These are phyloP conservation scores for Machaerirhynchus nigripectus DNA, from an alignment of 2,113 vertebrate species.

Conservation along the genomic window DNA sequence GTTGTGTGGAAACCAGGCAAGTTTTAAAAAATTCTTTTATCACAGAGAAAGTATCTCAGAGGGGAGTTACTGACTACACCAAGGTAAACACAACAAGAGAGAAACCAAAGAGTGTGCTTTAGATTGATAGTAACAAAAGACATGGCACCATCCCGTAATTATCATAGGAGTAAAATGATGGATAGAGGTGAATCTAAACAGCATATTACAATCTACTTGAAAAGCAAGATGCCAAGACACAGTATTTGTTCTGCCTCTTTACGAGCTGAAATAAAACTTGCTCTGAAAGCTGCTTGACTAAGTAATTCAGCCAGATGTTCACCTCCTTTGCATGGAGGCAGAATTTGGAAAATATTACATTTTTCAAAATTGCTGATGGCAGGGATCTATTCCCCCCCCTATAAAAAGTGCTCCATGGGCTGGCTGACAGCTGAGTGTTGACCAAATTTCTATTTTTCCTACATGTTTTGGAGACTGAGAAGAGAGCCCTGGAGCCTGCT, in stretches of 20 bases:
- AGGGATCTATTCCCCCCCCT: background rate
- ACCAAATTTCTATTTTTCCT: conserved; percentile 47
- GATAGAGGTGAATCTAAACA: background rate
- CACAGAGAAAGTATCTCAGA: background rate
- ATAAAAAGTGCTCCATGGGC: conserved; percentile 5
- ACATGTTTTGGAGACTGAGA: conserved; percentile 34
- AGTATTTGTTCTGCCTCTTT: conserved; percentile 45
- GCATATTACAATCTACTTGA: background rate
- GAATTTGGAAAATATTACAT: conserved; percentile 74
- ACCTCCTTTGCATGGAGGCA: conserved; percentile 65
- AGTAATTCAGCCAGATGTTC: conserved; percentile 79
- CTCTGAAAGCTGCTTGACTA: conserved; percentile 65
- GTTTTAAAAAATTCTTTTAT: background rate
- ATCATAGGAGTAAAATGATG: background rate
- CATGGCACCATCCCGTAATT: background rate
- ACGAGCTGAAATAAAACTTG: conserved; percentile 70
- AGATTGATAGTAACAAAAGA: background rate
- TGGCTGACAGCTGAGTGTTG: conserved; percentile 34
- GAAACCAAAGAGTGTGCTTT: background rate
- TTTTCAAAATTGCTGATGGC: conserved; percentile 66
- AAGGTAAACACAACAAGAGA: background rate
- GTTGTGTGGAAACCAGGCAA: background rate
- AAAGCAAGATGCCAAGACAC: background rate
- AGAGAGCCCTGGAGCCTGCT: conserved; percentile 41
- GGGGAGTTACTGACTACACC: background rate